Evolutionary conservation across 1,140 invertebrate genomes (phyloP), one percentile per base, ranked within the genome.

Genomic region (Apis laboriosa): DNA sequence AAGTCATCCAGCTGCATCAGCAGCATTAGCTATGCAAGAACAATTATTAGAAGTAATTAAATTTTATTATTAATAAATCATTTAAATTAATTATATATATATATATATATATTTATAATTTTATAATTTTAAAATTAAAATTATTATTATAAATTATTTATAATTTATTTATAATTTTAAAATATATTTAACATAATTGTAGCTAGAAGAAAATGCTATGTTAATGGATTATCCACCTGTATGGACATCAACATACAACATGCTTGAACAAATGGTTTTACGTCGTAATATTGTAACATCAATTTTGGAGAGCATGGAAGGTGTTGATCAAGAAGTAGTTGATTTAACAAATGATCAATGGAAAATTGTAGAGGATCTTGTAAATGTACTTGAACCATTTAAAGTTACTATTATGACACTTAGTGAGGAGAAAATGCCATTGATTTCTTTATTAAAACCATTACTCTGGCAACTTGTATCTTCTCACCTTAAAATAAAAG

Each of bases 361-460:
- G 95, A 92, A 92, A 55, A 84, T 95, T 2, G 88, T 95, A n/a
- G 92, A 93, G 58, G 95, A 95, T 84, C 86, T 95, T 11, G 92
- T 95, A 8, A 90, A 89, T 53, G 94, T 95, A 19, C 88, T 95
- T 0, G 93, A 95, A 49, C 95, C 95, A 5, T 95, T 95, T 43
- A 95, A 95, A 93, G 94, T 95, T n/a, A 95, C 94, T 8, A 94
- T 95, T 34, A 93, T 95, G 89, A 95, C 95, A 0, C 88, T 95
- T 1, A 94, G 94, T 74, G 95, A 95, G 85, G 95, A 95, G 77
- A 95, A 94, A 83, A 94, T 94, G 85, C 94, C 95, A 51, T 84
- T 95, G 0, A 93, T 95, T 84, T 95, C 95, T 0, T 84, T 95
- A 4, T 79, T 95, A 9, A 95, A 95, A 85, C 95, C 95, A 24